Conservation (phyloP, 2,888 invertebrate species). For the Cyclophora albipunctata region DNA sequence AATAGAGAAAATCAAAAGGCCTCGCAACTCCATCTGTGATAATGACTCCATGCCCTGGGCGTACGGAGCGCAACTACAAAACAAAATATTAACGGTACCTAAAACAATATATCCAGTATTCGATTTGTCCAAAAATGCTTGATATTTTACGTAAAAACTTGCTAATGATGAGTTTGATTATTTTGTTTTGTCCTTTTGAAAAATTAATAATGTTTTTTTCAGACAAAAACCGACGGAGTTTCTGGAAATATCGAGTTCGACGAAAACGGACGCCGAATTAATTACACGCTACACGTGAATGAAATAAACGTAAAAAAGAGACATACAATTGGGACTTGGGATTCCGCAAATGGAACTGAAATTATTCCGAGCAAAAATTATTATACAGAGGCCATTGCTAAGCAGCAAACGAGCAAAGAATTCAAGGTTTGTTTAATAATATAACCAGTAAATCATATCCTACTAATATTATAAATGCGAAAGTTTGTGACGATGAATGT, state of each 20-base stretch:
- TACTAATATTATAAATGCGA: no score
- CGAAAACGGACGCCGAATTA: slow-evolving; percentile 78
- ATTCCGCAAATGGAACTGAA: slow-evolving; percentile 62
- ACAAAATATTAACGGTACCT: slow-evolving; percentile 46
- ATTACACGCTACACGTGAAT: slow-evolving; percentile 82
- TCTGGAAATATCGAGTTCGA: slow-evolving; percentile 82
- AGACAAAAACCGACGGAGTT: slow-evolving; percentile 76
- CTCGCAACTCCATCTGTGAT: slow-evolving; percentile 35
- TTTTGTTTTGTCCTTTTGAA: no score
- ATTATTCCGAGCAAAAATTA: slow-evolving; percentile 67
- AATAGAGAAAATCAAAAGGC: slow-evolving; percentile 31
- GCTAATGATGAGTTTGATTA: no score
- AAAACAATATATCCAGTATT: neutral
- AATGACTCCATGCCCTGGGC: slow-evolving; percentile 39
- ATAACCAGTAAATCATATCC: no score
- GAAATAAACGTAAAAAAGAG: slow-evolving; percentile 53
- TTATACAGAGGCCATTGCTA: slow-evolving; percentile 50
- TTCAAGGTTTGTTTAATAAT: slow-evolving; percentile 11
- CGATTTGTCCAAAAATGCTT: no score
- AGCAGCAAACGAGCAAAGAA: slow-evolving; percentile 56
- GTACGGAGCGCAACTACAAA: slow-evolving; percentile 46
- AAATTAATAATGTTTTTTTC: no score
- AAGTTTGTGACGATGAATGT: no score
- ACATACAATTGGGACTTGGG: slow-evolving; percentile 50
- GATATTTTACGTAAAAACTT: no score